phyloP scores from a whole-genome alignment of 2,113 vertebrate genomes.

The Pycnonotus jocosus region DNA sequence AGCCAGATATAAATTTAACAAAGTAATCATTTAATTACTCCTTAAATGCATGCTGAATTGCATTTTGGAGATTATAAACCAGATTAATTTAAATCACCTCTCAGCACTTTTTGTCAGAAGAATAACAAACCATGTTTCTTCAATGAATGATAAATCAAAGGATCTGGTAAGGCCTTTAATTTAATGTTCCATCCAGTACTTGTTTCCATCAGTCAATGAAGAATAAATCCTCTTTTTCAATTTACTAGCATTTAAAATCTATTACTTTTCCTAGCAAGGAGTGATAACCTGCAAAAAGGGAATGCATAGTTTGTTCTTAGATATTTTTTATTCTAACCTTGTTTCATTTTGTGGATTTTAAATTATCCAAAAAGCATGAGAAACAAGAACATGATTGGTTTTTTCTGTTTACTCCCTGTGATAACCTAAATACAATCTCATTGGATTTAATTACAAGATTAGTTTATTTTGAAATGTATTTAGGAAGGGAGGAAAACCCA shows the following conservation, averaged over 20 bases:
- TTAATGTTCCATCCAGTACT: not conserved
- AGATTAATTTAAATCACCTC: not conserved
- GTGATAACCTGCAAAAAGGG: not conserved
- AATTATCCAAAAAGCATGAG: not conserved
- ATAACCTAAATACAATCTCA: not conserved
- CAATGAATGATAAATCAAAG: constrained; percentile 1
- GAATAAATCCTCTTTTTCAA: not conserved
- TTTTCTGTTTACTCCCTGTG: not conserved
- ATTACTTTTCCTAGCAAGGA: not conserved
- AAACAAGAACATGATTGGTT: not conserved
- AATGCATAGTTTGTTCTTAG: not conserved
- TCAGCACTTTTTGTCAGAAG: not conserved
- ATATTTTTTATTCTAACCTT: not conserved
- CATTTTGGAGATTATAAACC: not conserved
- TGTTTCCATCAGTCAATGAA: not conserved
- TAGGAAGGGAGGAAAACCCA: accelerated
- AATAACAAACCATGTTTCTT: not conserved
- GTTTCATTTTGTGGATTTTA: not conserved
- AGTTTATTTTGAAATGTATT: not conserved
- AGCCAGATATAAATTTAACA: not conserved
- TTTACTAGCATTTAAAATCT: not conserved
- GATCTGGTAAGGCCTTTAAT: not conserved
- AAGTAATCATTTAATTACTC: not conserved
- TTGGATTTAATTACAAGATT: not conserved
- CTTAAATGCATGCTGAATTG: not conserved